Percentiles rank a stretch among this genome's conserved stretches.
Conservation (phyloP, 2,113 vertebrate genomes). For the Onychorhynchus coronatus region DNA sequence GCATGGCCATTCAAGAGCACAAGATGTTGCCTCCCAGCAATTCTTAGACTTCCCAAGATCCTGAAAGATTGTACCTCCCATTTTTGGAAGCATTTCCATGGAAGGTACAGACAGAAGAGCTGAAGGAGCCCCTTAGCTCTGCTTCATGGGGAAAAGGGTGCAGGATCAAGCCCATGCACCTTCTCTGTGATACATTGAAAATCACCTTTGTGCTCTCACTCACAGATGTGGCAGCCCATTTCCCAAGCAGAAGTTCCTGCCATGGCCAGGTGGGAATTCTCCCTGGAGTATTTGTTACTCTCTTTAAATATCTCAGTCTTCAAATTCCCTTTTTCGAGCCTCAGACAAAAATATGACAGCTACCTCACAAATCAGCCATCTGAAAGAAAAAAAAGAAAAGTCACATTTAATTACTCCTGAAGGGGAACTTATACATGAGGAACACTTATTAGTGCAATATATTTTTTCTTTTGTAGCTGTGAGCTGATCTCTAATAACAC, state of each 20-base stretch:
- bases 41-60: neutral
- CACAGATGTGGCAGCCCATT: accelerated
- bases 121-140: neutral
- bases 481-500: conserved; percentile 61
- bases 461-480: conserved; percentile 58
- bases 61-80: neutral
- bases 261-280: neutral
- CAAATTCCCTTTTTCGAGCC: neutral
- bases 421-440: conserved; percentile 46
- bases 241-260: neutral
- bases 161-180: neutral
- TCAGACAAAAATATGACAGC: conserved; percentile 32
- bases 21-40: neutral
- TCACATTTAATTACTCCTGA: conserved; percentile 66
- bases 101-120: neutral
- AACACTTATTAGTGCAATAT: conserved; percentile 60
- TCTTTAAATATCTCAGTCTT: neutral
- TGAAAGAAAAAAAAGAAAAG: neutral
- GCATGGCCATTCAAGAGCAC: neutral
- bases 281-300: neutral
- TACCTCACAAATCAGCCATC: conserved; percentile 35
- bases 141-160: neutral
- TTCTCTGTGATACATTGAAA: neutral
- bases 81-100: neutral
- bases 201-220: neutral